Percentiles rank a stretch among this genome's conserved stretches.
These are phyloP conservation scores for Chionodraco myersi DNA, from an alignment of 2,113 vertebrate genomes.

Conservation along the genomic window DNA sequence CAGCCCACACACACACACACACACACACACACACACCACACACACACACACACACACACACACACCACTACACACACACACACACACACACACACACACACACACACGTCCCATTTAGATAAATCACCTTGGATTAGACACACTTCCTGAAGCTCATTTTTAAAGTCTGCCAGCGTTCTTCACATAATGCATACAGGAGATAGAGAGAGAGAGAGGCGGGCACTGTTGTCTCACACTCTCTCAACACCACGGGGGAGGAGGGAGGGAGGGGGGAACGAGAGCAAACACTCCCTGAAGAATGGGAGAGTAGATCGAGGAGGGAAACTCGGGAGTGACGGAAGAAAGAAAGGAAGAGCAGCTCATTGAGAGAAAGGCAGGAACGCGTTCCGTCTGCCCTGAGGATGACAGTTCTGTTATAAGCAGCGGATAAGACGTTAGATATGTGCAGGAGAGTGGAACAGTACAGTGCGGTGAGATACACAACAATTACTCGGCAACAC, in stretches of 20 bases:
- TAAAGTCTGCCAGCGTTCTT: conserved; percentile 65
- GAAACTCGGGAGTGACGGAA: conserved; percentile 15
- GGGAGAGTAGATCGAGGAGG: conserved; percentile 50
- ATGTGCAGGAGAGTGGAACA: conserved; percentile 44
- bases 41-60: conserved; percentile 33
- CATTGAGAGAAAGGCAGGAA: conserved; percentile 62
- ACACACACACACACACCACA: conserved; percentile 11
- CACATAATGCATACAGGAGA: conserved; percentile 53
- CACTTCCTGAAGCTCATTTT: conserved; percentile 77
- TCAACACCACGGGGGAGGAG: conserved; percentile 48
- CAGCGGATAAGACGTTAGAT: conserved; percentile 51
- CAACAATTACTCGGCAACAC: conserved; percentile 41
- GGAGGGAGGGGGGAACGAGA: conserved; percentile 46
- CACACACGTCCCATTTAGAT: conserved; percentile 63
- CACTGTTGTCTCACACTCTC: conserved; percentile 57
- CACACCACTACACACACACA: background rate
- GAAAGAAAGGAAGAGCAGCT: conserved; percentile 11
- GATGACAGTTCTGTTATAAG: conserved; percentile 56
- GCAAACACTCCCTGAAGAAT: conserved; percentile 59
- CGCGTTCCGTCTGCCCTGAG: conserved; percentile 40
- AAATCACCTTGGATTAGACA: conserved; percentile 79
- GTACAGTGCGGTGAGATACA: conserved; percentile 46
- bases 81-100: conserved; percentile 1
- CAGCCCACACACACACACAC: background rate
- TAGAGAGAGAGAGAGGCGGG: conserved; percentile 30